A percentile compares a stretch with the other conserved stretches of the same genome.
Conservation (phyloP, 2,113 vertebrate species). For the Myrmecophaga tridactyla region DNA sequence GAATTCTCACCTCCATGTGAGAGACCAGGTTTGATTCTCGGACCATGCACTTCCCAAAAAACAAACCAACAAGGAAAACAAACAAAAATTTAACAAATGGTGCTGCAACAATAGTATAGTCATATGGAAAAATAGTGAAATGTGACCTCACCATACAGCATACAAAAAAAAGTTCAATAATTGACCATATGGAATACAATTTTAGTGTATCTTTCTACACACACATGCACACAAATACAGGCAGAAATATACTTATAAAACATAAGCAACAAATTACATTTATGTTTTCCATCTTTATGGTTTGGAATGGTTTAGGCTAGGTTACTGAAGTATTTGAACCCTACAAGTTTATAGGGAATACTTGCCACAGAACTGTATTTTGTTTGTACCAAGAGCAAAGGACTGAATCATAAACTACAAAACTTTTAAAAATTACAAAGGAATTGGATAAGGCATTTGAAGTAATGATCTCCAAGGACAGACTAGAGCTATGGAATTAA, state of each 20-base stretch:
- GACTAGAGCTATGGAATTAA: neutral
- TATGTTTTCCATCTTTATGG: neutral
- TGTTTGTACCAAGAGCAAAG: neutral
- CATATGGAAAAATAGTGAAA: too few species aligned
- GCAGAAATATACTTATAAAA: neutral
- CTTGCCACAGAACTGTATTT: neutral
- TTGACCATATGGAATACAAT: neutral
- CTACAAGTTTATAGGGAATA: neutral
- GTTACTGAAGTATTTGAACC: neutral
- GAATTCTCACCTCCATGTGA: too few species aligned
- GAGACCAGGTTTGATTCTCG: too few species aligned
- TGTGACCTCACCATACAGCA: too few species aligned
- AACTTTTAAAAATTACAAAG: neutral
- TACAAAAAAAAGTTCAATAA: neutral
- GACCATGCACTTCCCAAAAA: too few species aligned
- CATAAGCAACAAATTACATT: neutral
- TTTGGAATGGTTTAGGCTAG: neutral
- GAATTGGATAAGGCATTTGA: neutral
- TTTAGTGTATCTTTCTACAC: neutral
- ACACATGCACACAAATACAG: neutral
- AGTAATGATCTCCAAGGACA: neutral
- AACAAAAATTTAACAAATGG: too few species aligned
- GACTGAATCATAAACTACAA: neutral
- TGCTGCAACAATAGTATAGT: too few species aligned
- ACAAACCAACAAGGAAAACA: too few species aligned